phyloP scores from a whole-genome alignment of 2,113 vertebrate species.

The Dasyurus viverrinus region DNA sequence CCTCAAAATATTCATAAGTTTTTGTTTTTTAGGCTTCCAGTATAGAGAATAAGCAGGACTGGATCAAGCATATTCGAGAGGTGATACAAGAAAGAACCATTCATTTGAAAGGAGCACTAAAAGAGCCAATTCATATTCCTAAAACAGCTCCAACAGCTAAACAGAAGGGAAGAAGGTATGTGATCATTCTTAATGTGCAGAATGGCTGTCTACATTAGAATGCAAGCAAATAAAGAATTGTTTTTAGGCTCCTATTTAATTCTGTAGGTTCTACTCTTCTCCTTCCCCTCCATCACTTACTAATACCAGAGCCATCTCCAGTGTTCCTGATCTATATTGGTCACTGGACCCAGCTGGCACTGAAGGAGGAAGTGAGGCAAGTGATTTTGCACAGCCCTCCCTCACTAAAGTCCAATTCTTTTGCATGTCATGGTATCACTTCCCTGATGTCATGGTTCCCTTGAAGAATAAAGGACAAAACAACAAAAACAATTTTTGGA shows the following conservation, averaged over 20 bases:
- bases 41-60: slow-evolving; percentile 99
- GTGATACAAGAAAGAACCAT: slow-evolving; percentile 98
- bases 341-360: no score
- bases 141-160: slow-evolving; percentile 91
- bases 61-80: slow-evolving; percentile 99
- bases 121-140: slow-evolving; percentile 98
- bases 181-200: not conserved
- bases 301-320: not conserved
- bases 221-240: not conserved
- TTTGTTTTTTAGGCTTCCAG: slow-evolving; percentile 90
- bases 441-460: no score
- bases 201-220: not conserved
- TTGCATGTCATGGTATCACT: no score
- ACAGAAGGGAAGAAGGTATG: slow-evolving; percentile 95
- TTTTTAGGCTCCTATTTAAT: accelerated
- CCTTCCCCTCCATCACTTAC: not conserved
- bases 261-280: not conserved
- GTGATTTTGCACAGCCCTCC: no score
- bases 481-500: not conserved
- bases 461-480: no score
- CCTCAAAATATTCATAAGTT: slow-evolving; percentile 37
- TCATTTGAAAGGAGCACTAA: slow-evolving; percentile 97
- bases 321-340: no score
- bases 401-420: no score
- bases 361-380: no score